phyloP scores from a whole-genome alignment of 2,797 vertebrate genomes.

The Bucorvus abyssinicus region DNA sequence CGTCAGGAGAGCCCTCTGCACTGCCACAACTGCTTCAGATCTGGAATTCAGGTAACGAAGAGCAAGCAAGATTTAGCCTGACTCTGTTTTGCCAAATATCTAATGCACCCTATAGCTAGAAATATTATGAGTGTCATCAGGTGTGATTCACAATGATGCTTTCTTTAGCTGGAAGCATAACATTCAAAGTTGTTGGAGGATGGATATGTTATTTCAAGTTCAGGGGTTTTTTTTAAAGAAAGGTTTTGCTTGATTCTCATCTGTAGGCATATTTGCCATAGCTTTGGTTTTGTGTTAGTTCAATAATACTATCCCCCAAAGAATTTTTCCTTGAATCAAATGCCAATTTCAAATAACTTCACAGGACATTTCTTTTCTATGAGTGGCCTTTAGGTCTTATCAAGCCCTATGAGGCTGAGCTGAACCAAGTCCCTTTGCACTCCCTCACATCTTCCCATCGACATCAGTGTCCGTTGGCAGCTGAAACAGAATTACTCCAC shows the following conservation, averaged over 20 bases:
- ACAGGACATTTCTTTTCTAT: not conserved
- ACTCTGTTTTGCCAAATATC: not conserved
- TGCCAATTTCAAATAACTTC: not conserved
- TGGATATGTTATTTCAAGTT: not conserved
- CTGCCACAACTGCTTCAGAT: not conserved
- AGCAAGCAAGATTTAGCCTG: not conserved
- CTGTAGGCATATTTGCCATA: not conserved
- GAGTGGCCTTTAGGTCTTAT: not conserved
- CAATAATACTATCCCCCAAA: not conserved
- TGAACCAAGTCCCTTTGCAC: not conserved
- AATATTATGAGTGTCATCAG: not conserved
- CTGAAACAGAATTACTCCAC: not conserved
- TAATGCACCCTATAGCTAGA: not conserved
- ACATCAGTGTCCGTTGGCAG: accelerated
- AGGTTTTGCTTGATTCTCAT: not conserved
- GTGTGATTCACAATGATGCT: not conserved
- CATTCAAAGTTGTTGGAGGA: not conserved
- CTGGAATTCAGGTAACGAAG: not conserved
- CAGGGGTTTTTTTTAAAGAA: not conserved
- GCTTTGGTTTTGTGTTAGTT: not conserved
- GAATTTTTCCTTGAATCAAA: not conserved
- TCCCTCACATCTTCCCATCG: not conserved
- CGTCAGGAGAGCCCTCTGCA: not conserved
- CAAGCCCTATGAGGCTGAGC: not conserved
- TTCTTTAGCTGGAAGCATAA: not conserved